These are phyloP conservation scores for Abrostola tripartita DNA, from an alignment of 2,888 invertebrate genomes.

Conservation along the genomic window DNA sequence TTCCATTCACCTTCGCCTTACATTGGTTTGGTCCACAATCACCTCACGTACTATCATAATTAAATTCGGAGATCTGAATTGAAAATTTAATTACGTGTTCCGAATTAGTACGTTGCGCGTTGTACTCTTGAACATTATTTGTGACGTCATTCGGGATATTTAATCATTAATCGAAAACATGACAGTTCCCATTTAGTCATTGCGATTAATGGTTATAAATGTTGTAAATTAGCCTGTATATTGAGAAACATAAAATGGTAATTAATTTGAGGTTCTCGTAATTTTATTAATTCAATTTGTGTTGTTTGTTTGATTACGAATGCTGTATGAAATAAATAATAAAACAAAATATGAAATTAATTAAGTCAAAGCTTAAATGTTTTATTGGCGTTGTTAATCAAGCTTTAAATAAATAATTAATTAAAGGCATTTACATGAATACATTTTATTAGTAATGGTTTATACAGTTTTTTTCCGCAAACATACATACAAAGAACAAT, in stretches of 20 bases:
- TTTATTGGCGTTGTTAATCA: too few species aligned
- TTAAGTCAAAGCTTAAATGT: too few species aligned
- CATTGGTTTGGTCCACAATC: neutral
- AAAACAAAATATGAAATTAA: too few species aligned
- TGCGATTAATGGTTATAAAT: neutral
- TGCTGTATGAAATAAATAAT: too few species aligned
- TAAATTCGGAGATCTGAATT: slow-evolving; percentile 8
- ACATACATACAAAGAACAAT: too few species aligned
- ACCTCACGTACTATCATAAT: slow-evolving; percentile 5
- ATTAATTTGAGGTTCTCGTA: neutral
- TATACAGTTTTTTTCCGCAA: too few species aligned
- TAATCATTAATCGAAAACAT: slow-evolving; percentile 9
- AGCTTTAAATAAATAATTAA: too few species aligned
- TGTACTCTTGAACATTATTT: slow-evolving; percentile 23
- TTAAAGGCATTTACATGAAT: too few species aligned
- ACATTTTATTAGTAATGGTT: too few species aligned
- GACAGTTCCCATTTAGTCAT: neutral
- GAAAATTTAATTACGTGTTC: slow-evolving; percentile 23
- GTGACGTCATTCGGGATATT: slow-evolving; percentile 6
- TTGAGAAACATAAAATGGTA: neutral
- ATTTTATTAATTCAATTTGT: neutral
- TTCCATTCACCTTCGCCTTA: neutral
- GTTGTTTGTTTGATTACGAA: neutral
- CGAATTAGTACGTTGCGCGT: slow-evolving; percentile 1
- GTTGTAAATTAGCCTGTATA: neutral